Evolutionary conservation across 2,888 invertebrate species (phyloP).

Genomic region (Clistopyga incitator): DNA sequence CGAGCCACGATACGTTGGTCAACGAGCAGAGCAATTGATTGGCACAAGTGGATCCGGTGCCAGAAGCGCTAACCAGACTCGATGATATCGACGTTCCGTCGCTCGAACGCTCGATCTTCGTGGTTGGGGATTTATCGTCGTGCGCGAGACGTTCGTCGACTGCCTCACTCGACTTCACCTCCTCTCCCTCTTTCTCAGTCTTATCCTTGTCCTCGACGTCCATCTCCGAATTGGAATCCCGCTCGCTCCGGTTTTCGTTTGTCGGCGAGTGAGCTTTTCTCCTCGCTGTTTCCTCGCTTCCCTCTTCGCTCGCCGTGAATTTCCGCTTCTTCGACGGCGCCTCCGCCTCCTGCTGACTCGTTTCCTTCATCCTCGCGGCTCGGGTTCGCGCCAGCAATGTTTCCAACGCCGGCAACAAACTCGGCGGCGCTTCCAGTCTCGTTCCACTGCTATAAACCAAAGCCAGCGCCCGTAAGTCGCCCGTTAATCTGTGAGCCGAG

Average conservation of each 20-base stretch:
- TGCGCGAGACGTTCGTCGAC: conserved; percentile 68
- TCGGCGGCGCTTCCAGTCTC: conserved; percentile 80
- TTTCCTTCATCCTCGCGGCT: conserved; percentile 75
- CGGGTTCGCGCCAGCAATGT: conserved; percentile 80
- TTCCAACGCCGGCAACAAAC: conserved; percentile 80
- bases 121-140: conserved; percentile 53
- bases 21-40: conserved; percentile 79
- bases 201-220: conserved; percentile 75
- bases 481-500: conserved; percentile 85
- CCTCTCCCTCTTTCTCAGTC: conserved; percentile 71
- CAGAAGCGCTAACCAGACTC: conserved; percentile 73
- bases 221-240: conserved; percentile 68
- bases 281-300: conserved; percentile 70
- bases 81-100: conserved; percentile 73
- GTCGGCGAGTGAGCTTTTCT: conserved; percentile 69
- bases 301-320: conserved; percentile 75
- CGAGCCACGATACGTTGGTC: conserved; percentile 82
- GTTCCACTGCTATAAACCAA: conserved; percentile 85
- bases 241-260: conserved; percentile 62
- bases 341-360: conserved; percentile 77
- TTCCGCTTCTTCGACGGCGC: conserved; percentile 82
- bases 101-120: conserved; percentile 65
- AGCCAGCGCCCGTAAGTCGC: conserved; percentile 86
- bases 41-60: conserved; percentile 74
- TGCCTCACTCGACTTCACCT: conserved; percentile 65